These are phyloP conservation scores for Orthosia cruda DNA, from an alignment of 2,888 invertebrate genomes.

Conservation along the genomic window DNA sequence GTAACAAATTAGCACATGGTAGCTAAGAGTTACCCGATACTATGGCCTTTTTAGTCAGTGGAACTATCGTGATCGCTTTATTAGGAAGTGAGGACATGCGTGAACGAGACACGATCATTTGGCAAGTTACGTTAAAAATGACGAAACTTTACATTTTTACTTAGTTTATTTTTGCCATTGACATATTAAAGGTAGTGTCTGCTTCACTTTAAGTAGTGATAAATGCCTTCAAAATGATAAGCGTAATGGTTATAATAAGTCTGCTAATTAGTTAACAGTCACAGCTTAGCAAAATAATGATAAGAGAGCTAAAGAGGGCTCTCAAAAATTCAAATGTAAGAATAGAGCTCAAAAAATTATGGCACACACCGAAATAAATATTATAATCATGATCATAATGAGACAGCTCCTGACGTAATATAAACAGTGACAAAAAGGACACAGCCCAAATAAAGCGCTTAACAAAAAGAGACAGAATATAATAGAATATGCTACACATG, in stretches of 20 bases:
- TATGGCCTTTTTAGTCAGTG: conserved; percentile 81
- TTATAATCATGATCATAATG: conserved; percentile 13
- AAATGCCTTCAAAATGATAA: conserved; percentile 15
- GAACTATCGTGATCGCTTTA: conserved; percentile 86
- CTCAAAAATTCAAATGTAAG: neutral
- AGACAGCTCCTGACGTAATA: conserved; percentile 29
- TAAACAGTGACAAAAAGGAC: conserved; percentile 36
- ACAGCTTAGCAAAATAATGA: neutral
- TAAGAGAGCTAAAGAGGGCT: neutral
- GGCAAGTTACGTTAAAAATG: conserved; percentile 58
- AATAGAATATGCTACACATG: conserved; percentile 57
- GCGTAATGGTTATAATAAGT: neutral
- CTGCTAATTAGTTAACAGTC: neutral
- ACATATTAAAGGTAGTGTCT: neutral
- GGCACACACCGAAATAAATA: conserved; percentile 2
- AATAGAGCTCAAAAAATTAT: neutral
- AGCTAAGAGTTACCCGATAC: conserved; percentile 77
- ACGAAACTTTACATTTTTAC: conserved; percentile 42
- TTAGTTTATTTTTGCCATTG: conserved; percentile 24
- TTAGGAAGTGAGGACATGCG: conserved; percentile 81
- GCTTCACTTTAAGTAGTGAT: neutral
- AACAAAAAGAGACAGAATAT: conserved; percentile 55
- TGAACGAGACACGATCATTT: conserved; percentile 68
- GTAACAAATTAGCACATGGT: conserved; percentile 79
- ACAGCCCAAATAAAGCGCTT: conserved; percentile 37